phyloP scores from a whole-genome alignment of 1,140 invertebrate species.

The Meloidogyne exigua region DNA sequence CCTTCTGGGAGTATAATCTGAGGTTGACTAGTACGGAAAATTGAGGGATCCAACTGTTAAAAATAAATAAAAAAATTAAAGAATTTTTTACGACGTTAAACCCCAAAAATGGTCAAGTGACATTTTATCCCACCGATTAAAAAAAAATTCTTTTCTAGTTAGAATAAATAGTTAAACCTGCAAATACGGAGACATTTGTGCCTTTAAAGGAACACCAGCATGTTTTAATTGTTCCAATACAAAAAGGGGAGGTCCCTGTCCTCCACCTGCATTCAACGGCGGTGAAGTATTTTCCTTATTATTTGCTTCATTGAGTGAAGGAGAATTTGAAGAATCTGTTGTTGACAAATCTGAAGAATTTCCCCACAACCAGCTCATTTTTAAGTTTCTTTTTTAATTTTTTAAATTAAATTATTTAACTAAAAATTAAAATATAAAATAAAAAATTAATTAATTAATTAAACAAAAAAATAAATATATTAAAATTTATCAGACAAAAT shows the following conservation, averaged over 20 bases:
- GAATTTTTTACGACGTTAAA: no score
- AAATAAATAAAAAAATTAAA: no score
- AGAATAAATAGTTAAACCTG: slow-evolving; percentile 38
- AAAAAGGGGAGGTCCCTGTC: slow-evolving; percentile 22
- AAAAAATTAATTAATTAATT: no score
- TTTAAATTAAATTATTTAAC: no score
- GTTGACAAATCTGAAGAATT: background rate
- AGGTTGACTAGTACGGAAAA: slow-evolving; percentile 44
- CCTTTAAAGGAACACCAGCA: slow-evolving; percentile 44
- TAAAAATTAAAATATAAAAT: background rate
- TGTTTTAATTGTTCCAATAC: slow-evolving; percentile 45
- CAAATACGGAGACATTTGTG: slow-evolving; percentile 50
- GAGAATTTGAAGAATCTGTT: background rate
- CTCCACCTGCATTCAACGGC: background rate
- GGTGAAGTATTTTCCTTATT: slow-evolving; percentile 11
- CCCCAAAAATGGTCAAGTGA: no score
- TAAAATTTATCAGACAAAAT: background rate
- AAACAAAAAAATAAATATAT: slow-evolving; percentile 14
- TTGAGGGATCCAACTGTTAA: slow-evolving; percentile 52
- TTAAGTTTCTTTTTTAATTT: no score
- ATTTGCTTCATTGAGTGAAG: no score
- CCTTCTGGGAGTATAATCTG: slow-evolving; percentile 56
- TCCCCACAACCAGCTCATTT: slow-evolving; percentile 13
- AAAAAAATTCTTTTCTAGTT: no score
- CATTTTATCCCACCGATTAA: no score